Percentiles rank a stretch among this genome's conserved stretches.
Evolutionary conservation across 2,797 vertebrate species (phyloP).

Genomic region (Halcyon badia): DNA sequence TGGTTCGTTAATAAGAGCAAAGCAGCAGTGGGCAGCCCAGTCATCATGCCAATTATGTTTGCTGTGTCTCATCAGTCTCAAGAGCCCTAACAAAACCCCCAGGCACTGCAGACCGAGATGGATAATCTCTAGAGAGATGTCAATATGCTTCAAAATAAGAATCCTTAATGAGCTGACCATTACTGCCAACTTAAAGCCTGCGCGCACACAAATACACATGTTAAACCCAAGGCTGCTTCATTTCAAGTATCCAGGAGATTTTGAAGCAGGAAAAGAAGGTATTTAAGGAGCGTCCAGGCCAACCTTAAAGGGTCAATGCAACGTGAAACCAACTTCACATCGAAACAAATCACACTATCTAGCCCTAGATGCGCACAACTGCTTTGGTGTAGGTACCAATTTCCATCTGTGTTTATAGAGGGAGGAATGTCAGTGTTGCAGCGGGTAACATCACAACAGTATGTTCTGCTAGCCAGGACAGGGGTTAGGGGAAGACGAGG

Average conservation of each 20-base stretch:
- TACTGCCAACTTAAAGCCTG: neutral
- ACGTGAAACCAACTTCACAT: fast-evolving
- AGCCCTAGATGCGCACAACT: neutral
- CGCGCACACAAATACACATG: fast-evolving
- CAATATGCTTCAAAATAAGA: neutral
- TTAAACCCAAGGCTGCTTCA: fast-evolving
- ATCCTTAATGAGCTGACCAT: neutral
- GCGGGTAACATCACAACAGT: fast-evolving
- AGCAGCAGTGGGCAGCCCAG: neutral
- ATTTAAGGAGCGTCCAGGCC: neutral
- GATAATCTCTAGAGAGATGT: neutral
- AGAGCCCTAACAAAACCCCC: neutral
- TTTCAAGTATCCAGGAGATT: neutral
- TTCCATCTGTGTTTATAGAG: fast-evolving
- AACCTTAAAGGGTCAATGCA: neutral
- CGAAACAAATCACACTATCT: fast-evolving
- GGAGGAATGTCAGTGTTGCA: fast-evolving
- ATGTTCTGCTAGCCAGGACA: fast-evolving
- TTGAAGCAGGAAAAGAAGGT: neutral
- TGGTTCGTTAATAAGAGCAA: neutral
- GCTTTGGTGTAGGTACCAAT: fast-evolving
- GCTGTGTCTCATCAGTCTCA: neutral
- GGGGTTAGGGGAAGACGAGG: neutral
- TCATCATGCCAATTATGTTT: neutral
- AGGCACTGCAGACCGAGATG: neutral